Evolutionary conservation across 2,113 vertebrate species (phyloP), one percentile per base, ranked within the genome.

Genomic region (Picathartes gymnocephalus): DNA sequence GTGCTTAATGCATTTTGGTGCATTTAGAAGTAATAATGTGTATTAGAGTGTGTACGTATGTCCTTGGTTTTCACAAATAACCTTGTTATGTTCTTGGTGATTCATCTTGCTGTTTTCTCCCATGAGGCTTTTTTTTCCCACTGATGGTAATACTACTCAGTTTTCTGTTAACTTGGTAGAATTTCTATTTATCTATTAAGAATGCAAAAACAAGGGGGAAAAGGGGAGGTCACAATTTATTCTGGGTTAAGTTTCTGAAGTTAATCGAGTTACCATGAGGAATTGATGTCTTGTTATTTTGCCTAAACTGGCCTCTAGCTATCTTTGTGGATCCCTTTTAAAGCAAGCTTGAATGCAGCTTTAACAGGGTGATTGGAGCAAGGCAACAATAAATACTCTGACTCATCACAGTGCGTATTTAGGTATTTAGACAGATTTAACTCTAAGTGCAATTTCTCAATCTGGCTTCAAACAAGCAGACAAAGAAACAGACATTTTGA

Each of bases 51-150:
- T 47, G 47, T 65, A 72, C 0, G 2, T 54, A 60, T 40, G 77
- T 83, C 88, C 68, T 92, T 92, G 71, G 13, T 74, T 88, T 92
- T 94, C 2, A 3, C 56, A 92, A 37, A 94, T 92, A 93, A 78
- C 64, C 51, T 81, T 73, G 50, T 87, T 88, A 39, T 54, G 58
- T 83, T 92, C 66, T 33, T 70, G n/a, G 60, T 93, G 86, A 92
- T 86, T 95, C 54, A 86, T 92, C 86, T 88, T 2, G 2, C 37
- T 89, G 27, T 92, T 92, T 83, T 88, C 88, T 77, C 50, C 28
- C 31, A 47, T 42, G 13, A 71, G 77, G 40, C 13, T 47, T 60
- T 80, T 65, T 74, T 66, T 44, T 0, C 28, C 28, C 64, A 22
- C 39, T 74, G 37, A 20, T 40, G 39, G 30, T 73, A 70, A 62